Percentiles rank a stretch among this genome's conserved stretches.
Evolutionary conservation across 2,113 vertebrate genomes (phyloP).

Genomic region (Dipodomys stephensi): DNA sequence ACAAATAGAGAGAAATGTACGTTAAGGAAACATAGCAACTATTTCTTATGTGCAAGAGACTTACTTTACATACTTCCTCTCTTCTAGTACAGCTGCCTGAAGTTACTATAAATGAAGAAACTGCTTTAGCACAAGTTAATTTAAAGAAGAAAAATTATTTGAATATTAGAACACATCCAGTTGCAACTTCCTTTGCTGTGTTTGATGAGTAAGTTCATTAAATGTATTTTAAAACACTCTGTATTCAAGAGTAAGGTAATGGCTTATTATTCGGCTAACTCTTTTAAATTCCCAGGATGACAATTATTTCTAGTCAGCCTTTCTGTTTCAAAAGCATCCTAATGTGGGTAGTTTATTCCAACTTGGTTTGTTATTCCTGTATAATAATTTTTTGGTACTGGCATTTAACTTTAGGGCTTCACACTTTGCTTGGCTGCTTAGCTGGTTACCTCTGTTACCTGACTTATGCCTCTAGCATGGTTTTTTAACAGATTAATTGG

Average conservation of each 20-base stretch:
- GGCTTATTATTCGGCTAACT: not conserved
- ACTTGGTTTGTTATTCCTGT: not conserved
- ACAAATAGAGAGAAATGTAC: not conserved
- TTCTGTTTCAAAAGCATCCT: not conserved
- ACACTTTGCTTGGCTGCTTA: too few relatives aligned
- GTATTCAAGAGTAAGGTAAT: not conserved
- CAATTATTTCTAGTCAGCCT: not conserved
- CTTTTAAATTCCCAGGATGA: not conserved
- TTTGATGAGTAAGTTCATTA: conserved; percentile 94
- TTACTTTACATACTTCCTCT: conserved; percentile 37
- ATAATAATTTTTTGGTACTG: not conserved
- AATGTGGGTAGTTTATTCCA: not conserved
- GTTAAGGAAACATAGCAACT: not conserved
- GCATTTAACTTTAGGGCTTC: not conserved
- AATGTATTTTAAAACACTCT: not conserved
- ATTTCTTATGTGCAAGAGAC: not conserved
- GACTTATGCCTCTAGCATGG: too few relatives aligned
- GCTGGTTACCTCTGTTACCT: too few relatives aligned
- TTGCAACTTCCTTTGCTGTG: conserved; percentile 93
- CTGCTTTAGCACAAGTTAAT: conserved; percentile 91
- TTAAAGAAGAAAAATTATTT: conserved; percentile 90
- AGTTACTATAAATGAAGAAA: conserved; percentile 93
- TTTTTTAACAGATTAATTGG: too few relatives aligned
- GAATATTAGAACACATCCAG: conserved; percentile 90
- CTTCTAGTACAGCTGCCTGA: conserved; percentile 92